A percentile compares a stretch with the other conserved stretches of the same genome.
Evolutionary conservation across 2,113 vertebrate species (phyloP).

Genomic region (Procavia capensis): DNA sequence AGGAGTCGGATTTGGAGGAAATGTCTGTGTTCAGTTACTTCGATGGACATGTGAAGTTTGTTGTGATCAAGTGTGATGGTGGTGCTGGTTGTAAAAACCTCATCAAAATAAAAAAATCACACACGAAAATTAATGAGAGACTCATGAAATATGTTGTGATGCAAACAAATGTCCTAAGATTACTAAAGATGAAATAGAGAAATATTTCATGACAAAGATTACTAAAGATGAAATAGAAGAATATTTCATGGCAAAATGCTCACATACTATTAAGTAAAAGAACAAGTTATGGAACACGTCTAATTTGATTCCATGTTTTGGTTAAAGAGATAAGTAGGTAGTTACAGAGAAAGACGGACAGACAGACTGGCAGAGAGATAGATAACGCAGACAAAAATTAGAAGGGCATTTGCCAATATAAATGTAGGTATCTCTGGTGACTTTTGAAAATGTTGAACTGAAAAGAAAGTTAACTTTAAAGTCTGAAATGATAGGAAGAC

Average conservation of each 20-base stretch:
- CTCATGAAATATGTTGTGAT: not conserved
- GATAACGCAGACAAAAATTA: not conserved
- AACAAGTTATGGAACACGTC: not conserved
- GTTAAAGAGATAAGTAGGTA: not conserved
- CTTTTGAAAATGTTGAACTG: not conserved
- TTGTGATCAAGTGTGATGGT: not conserved
- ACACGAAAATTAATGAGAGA: not conserved
- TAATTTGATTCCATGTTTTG: not conserved
- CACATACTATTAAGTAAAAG: not conserved
- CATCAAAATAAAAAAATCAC: not conserved
- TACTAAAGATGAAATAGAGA: not conserved
- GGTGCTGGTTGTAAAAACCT: not conserved
- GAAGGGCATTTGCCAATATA: not conserved
- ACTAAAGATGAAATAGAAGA: not conserved
- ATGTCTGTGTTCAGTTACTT: not conserved
- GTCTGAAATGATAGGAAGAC: no score
- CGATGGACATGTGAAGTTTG: not conserved
- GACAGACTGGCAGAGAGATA: not conserved
- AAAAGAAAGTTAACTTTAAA: not conserved
- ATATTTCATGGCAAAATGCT: constrained; percentile 8
- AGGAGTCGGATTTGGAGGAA: not conserved
- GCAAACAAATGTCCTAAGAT: not conserved
- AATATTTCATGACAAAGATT: not conserved
- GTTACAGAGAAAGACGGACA: no score
- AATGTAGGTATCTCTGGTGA: not conserved